Evolutionary conservation across 2,888 invertebrate species (phyloP), one percentile per base, ranked within the genome.

Genomic region (Cheilosia pagana): DNA sequence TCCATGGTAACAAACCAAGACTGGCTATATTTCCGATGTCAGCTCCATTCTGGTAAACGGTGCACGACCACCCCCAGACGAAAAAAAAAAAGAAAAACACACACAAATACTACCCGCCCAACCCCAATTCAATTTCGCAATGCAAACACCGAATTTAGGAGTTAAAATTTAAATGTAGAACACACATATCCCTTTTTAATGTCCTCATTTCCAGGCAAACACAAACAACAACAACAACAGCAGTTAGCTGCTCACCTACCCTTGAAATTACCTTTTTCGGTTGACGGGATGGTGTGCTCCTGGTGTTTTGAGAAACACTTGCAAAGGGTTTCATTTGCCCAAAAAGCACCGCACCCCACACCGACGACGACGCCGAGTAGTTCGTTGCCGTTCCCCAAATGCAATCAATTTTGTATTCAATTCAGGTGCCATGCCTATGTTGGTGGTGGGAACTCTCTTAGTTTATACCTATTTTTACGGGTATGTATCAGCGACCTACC

Each of bases 231-330:
- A 68, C 76, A 68, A 68, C 60, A 68, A 79, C 65, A 85, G 41
- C 79, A 71, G 85, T 85, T 85, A 85, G 85, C 59, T 85, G 79
- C 65, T 79, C 75, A 85, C 75, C 60, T 85, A 81, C 70, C 85
- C 85, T 85, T 85, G 85, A 79, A 81, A 85, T 85, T 85, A 75
- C 79, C 70, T 79, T 85, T 79, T 75, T 85, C 70, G 70, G 55
- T 77, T 52, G 60, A 68, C 57, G 68, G 41, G 43, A 57, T 77
- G 70, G 50, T 60, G 43, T 55, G 81, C 41, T 60, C 21, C 43
- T 67, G 65, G 77, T 83, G 72, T 78, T 77, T 78, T 83, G 77
- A 65, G 76, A 65, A 65, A 55, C 45, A 68, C 65, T 53, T 67
- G 19, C 31, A 83, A 83, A 77, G 72, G 68, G 72, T 78, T 83